A percentile compares a stretch with the other conserved stretches of the same genome.
Evolutionary conservation across 2,888 invertebrate species (phyloP).

Genomic region (Pterobdella sp.): DNA sequence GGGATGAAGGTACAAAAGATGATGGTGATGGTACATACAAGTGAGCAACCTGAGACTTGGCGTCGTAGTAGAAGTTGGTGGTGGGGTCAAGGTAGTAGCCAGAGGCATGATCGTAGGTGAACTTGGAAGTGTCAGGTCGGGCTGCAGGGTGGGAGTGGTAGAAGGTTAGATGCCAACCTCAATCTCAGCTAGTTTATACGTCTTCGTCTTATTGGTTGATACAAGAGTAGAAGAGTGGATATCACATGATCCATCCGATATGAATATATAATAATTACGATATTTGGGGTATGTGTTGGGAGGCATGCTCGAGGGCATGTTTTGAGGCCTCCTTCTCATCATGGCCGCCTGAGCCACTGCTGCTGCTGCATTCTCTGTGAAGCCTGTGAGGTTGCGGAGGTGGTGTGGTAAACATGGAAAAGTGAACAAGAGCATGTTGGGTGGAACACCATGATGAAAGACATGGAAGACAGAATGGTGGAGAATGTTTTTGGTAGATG

Average conservation of each 20-base stretch:
- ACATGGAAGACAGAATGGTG: background rate
- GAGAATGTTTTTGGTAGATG: background rate
- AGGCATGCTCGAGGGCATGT: slow-evolving; percentile 16
- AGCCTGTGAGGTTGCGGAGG: too few species aligned
- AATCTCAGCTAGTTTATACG: background rate
- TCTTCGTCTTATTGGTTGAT: background rate
- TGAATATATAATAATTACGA: slow-evolving; percentile 30
- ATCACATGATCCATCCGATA: background rate
- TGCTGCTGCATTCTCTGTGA: slow-evolving; percentile 48
- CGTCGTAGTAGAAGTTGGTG: slow-evolving; percentile 91
- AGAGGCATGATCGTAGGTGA: slow-evolving; percentile 67
- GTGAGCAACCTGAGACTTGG: slow-evolving; percentile 71
- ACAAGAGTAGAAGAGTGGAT: background rate
- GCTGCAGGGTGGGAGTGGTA: slow-evolving; percentile 40
- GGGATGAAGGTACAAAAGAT: too few species aligned
- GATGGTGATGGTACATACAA: slow-evolving; percentile 86
- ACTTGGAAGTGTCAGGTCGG: slow-evolving; percentile 76
- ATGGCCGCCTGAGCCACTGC: slow-evolving; percentile 78
- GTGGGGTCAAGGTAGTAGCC: slow-evolving; percentile 39
- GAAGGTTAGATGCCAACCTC: background rate
- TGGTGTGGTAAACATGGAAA: background rate
- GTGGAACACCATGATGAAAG: background rate
- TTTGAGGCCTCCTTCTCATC: slow-evolving; percentile 56
- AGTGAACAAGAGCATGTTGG: background rate
- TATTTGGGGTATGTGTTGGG: slow-evolving; percentile 32